A percentile compares a stretch with the other conserved stretches of the same genome.
Conservation (phyloP, 2,888 invertebrate species). For the Platycheirus albimanus region DNA sequence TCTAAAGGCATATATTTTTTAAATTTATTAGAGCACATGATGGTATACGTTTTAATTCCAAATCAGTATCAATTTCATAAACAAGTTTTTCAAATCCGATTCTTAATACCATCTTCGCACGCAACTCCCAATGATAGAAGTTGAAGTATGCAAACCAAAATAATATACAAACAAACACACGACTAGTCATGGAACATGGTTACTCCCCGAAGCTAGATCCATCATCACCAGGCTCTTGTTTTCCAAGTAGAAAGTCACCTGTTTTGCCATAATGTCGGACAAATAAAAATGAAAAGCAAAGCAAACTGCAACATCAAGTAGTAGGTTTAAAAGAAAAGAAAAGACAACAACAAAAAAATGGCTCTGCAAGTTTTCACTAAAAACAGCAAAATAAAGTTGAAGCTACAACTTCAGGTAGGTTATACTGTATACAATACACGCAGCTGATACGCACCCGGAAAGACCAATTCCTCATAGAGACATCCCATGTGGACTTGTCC, state of each 20-base stretch:
- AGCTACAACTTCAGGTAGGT: constrained; percentile 19
- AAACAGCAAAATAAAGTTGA: constrained; percentile 27
- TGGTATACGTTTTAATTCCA: neutral
- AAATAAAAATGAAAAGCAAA: constrained; percentile 58
- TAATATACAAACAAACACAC: constrained; percentile 24
- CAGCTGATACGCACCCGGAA: constrained; percentile 63
- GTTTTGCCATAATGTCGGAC: constrained; percentile 41
- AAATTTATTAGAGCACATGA: constrained; percentile 42
- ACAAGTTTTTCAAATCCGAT: constrained; percentile 48
- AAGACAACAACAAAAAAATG: constrained; percentile 46
- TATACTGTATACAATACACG: too few species aligned
- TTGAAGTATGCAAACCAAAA: constrained; percentile 55
- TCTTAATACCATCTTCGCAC: constrained; percentile 56
- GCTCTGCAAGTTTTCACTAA: constrained; percentile 59
- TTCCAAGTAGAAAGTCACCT: constrained; percentile 69
- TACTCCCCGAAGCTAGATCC: constrained; percentile 36
- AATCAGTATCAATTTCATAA: constrained; percentile 41
- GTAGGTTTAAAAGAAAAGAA: too few species aligned
- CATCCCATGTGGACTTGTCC: constrained; percentile 26
- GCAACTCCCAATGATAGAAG: constrained; percentile 37
- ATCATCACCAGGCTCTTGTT: constrained; percentile 47
- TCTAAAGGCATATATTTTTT: constrained; percentile 42
- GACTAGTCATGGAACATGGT: constrained; percentile 17
- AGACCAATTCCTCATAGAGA: constrained; percentile 66
- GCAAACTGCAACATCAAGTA: constrained; percentile 44